A percentile compares a stretch with the other conserved stretches of the same genome.
Conservation (phyloP, 2,888 invertebrate species). For the Erannis defoliaria region DNA sequence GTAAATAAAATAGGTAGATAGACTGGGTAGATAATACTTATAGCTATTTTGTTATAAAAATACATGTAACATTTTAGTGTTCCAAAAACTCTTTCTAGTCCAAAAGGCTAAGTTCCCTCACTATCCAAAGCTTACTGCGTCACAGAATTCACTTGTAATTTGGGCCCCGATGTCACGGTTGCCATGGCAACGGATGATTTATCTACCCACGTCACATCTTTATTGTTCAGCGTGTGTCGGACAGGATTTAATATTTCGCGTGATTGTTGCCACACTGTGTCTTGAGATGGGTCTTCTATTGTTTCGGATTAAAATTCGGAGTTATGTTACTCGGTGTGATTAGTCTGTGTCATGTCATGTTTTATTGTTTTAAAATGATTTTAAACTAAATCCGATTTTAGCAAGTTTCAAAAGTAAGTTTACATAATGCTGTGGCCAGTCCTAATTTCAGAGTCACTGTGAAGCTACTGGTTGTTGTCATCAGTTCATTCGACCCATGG, state of each 20-base stretch:
- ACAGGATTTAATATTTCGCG: conserved; percentile 39
- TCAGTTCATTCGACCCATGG: no score
- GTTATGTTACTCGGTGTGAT: conserved; percentile 26
- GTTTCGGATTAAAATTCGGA: conserved; percentile 32
- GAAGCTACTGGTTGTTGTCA: no score
- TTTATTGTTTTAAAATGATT: conserved; percentile 14
- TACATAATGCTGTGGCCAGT: no score
- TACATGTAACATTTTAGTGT: background rate
- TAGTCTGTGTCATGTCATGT: conserved; percentile 31
- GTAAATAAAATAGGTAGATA: no score
- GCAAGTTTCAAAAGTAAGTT: no score
- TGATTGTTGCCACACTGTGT: conserved; percentile 34
- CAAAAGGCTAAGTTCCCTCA: background rate
- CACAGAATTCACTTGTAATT: conserved; percentile 69
- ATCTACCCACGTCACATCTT: conserved; percentile 53
- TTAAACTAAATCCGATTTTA: background rate
- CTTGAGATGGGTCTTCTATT: conserved; percentile 38
- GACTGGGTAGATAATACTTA: no score
- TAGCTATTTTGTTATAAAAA: background rate
- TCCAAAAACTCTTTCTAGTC: background rate
- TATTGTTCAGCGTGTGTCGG: conserved; percentile 38
- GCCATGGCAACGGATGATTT: conserved; percentile 64
- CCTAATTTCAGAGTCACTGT: no score
- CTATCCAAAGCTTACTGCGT: background rate
- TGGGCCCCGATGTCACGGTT: conserved; percentile 62